Evolutionary conservation across 2,888 invertebrate genomes (phyloP).

Genomic region (Spialia ferax): DNA sequence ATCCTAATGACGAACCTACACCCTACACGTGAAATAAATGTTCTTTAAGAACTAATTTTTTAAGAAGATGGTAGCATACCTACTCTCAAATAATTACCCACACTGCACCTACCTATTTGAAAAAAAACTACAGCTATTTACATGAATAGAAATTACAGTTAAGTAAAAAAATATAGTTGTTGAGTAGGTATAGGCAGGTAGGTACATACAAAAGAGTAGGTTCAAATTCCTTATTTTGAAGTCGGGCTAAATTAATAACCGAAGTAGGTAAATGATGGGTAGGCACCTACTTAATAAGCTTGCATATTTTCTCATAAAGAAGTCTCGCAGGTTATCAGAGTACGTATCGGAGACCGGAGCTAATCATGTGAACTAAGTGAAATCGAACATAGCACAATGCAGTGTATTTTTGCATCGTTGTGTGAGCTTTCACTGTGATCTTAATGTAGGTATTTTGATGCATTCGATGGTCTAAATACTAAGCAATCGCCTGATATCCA

Average conservation of each 20-base stretch:
- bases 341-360: conserved; percentile 47
- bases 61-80: no score
- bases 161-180: no score
- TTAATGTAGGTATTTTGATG: conserved; percentile 13
- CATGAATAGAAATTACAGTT: no score
- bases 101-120: no score
- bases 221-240: no score
- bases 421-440: conserved; percentile 66
- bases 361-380: conserved; percentile 80
- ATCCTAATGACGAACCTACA: no score
- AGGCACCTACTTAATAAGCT: not conserved
- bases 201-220: no score
- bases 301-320: conserved; percentile 46
- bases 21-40: no score
- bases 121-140: no score
- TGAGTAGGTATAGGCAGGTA: no score
- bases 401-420: conserved; percentile 69
- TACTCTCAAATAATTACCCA: no score
- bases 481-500: not conserved
- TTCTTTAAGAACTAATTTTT: no score
- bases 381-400: conserved; percentile 76
- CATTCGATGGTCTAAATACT: not conserved
- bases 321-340: conserved; percentile 56
- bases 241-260: not conserved
- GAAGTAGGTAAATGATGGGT: not conserved